These are phyloP conservation scores for Caenorhabditis sp. DNA, from an alignment of 2,888 invertebrate species.

Conservation along the genomic window DNA sequence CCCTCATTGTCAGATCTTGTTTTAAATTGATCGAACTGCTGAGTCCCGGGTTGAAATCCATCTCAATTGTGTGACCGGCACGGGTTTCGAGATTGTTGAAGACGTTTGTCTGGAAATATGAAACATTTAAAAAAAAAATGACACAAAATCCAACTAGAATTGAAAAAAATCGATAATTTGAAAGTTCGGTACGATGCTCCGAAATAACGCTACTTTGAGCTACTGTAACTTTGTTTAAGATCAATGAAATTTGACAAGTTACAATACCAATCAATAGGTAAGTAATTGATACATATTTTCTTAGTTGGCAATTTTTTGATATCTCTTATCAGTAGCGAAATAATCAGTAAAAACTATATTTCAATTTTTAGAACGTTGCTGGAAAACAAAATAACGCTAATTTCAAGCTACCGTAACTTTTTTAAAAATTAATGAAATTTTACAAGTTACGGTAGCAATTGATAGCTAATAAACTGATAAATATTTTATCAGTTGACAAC, in stretches of 20 bases:
- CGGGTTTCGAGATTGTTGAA: slow-evolving; percentile 37
- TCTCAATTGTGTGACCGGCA: slow-evolving; percentile 37
- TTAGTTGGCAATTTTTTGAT: neutral
- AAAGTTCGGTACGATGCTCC: neutral
- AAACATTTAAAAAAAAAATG: no score
- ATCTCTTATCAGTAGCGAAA: neutral
- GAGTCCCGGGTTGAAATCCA: slow-evolving; percentile 71
- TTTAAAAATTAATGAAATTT: neutral
- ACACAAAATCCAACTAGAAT: no score
- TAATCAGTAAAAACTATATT: neutral
- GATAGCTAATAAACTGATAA: neutral
- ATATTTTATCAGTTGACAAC: neutral
- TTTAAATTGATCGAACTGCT: slow-evolving; percentile 68
- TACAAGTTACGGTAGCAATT: neutral
- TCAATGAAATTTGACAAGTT: neutral
- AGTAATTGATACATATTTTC: neutral
- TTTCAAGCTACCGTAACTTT: neutral
- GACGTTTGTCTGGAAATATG: slow-evolving; percentile 60
- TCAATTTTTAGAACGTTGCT: slow-evolving; percentile 69
- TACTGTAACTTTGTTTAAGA: neutral
- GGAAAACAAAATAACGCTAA: slow-evolving; percentile 5
- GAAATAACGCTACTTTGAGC: neutral
- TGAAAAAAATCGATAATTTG: no score
- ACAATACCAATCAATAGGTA: neutral
- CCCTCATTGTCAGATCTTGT: no score